A percentile compares a stretch with the other conserved stretches of the same genome.
These are phyloP conservation scores for Hemicentrotus pulcherrimus DNA, from an alignment of 35 echinoderm and acorn worm genomes.

Conservation along the genomic window DNA sequence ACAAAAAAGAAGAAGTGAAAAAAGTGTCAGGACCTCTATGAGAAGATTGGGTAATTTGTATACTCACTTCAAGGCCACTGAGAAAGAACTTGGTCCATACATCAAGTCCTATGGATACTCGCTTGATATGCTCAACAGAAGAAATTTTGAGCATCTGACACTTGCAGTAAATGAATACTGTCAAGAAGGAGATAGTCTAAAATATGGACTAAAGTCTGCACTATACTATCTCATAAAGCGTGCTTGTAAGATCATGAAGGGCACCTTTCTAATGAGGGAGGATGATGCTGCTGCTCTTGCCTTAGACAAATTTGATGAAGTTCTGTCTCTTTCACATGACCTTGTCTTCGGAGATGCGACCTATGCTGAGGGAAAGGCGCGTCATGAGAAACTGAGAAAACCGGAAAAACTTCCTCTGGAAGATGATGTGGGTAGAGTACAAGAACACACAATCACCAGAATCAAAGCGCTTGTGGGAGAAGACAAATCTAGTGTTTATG, in stretches of 20 bases:
- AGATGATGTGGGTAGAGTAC: too few species aligned
- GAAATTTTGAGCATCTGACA: neutral
- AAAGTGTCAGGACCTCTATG: neutral
- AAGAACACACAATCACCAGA: too few species aligned
- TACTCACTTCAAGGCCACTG: neutral
- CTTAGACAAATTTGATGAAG: neutral
- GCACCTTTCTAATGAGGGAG: neutral
- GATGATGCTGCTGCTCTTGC: neutral
- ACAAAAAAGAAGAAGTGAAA: slow-evolving; percentile 8
- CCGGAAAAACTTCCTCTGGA: neutral
- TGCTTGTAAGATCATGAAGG: neutral
- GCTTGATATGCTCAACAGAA: neutral
- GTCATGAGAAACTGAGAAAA: neutral
- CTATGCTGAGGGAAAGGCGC: neutral
- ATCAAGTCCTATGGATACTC: neutral
- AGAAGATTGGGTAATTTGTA: neutral
- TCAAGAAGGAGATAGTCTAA: neutral
- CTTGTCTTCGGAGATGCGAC: neutral
- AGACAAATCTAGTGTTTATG: too few species aligned
- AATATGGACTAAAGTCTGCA: neutral
- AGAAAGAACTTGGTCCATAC: neutral
- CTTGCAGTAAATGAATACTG: neutral
- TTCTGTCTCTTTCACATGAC: neutral
- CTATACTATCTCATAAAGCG: neutral
- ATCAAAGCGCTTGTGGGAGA: too few species aligned